Percentiles rank a stretch among this genome's conserved stretches.
phyloP scores from a whole-genome alignment of 1,140 invertebrate species.

The Drosophila ercepeae region DNA sequence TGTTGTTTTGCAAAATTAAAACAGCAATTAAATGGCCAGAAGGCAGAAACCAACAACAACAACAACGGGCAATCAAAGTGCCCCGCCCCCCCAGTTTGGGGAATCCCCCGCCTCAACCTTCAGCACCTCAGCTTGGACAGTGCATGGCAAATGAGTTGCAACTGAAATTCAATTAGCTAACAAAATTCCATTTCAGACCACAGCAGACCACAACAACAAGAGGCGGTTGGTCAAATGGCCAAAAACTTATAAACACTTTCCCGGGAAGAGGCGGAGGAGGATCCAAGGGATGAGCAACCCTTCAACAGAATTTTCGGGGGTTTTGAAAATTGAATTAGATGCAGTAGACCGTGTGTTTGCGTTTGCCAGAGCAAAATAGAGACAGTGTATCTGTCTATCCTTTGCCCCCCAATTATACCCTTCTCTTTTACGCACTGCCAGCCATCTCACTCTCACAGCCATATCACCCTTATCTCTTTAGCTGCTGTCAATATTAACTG shows the following conservation, averaged over 20 bases:
- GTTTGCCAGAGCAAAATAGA: slow-evolving; percentile 18
- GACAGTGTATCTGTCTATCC: slow-evolving; percentile 24
- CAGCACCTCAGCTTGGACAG: slow-evolving; percentile 14
- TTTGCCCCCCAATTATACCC: neutral
- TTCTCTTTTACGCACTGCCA: neutral
- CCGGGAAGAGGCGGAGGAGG: neutral
- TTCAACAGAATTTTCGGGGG: slow-evolving; percentile 80
- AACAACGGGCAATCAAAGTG: slow-evolving; percentile 26
- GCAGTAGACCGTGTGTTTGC: slow-evolving; percentile 71
- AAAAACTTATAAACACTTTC: slow-evolving; percentile 79
- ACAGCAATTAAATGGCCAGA: slow-evolving; percentile 81
- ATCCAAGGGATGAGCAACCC: slow-evolving; percentile 35
- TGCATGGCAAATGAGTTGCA: slow-evolving; percentile 81
- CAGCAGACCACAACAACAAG: slow-evolving; percentile 44
- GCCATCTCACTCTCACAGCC: neutral
- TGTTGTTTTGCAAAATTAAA: slow-evolving; percentile 67
- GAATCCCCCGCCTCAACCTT: neutral
- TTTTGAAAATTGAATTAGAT: slow-evolving; percentile 82
- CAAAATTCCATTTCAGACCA: slow-evolving; percentile 78
- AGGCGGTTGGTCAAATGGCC: slow-evolving; percentile 49
- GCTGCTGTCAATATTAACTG: slow-evolving; percentile 76
- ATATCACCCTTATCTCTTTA: neutral
- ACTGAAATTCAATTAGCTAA: slow-evolving; percentile 82
- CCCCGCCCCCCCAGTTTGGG: neutral
- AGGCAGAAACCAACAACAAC: slow-evolving; percentile 67